These are phyloP conservation scores for Ammodytes marinus DNA, from an alignment of 2,113 vertebrate species.

Conservation along the genomic window DNA sequence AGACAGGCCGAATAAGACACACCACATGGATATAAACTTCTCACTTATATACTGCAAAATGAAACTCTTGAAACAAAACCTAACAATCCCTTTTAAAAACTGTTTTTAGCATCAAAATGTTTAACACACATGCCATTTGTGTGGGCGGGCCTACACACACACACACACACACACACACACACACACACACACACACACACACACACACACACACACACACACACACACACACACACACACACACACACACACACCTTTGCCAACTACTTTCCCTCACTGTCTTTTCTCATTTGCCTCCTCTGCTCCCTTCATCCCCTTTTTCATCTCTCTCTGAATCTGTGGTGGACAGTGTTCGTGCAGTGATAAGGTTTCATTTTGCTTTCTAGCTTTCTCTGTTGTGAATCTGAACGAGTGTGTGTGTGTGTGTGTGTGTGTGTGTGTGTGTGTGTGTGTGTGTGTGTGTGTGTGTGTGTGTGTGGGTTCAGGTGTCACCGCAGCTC, in stretches of 20 bases:
- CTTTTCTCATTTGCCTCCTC: not conserved
- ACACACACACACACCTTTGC: conserved; percentile 34
- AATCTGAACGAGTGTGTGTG: conserved; percentile 8
- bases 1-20: too few species aligned
- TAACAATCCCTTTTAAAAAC: too few species aligned
- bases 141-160: too few species aligned
- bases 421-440: not conserved
- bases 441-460: conserved; percentile 18
- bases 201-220: too few species aligned
- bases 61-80: too few species aligned
- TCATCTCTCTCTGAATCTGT: conserved; percentile 14
- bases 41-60: too few species aligned
- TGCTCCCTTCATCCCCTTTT: conserved; percentile 8
- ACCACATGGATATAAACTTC: too few species aligned
- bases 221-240: too few species aligned
- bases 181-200: too few species aligned
- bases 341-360: not conserved
- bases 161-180: too few species aligned
- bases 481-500: conserved; percentile 59
- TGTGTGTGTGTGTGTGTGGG: conserved; percentile 34
- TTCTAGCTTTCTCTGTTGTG: conserved; percentile 28
- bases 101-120: too few species aligned
- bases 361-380: conserved; percentile 47
- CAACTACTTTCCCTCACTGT: conserved; percentile 5
- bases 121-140: too few species aligned